A percentile compares a stretch with the other conserved stretches of the same genome.
phyloP scores from a whole-genome alignment of 2,113 vertebrate genomes.

The Potamarius usumacintae region DNA sequence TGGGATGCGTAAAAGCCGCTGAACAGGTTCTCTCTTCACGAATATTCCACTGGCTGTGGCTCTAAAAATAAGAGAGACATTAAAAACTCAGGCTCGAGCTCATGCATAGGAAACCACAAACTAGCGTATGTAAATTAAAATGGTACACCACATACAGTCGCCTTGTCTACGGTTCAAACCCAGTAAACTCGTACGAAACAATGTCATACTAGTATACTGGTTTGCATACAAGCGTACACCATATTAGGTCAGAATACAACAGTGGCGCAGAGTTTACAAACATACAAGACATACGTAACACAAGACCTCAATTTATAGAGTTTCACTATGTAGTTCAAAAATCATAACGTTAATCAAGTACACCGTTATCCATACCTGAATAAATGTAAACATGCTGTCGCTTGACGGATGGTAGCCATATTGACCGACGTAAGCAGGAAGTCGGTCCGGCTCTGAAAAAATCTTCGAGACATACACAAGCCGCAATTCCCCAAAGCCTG shows the following conservation, averaged over 20 bases:
- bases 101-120: background rate
- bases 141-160: background rate
- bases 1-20: constrained; percentile 48
- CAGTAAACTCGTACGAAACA: background rate
- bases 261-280: background rate
- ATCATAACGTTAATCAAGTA: background rate
- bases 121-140: background rate
- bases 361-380: constrained; percentile 60
- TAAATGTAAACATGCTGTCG: constrained; percentile 49
- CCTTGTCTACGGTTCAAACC: background rate
- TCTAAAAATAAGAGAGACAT: constrained; percentile 16
- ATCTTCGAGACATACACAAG: constrained; percentile 59
- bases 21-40: constrained; percentile 47
- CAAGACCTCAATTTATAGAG: background rate
- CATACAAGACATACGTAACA: background rate
- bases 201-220: background rate
- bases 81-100: background rate
- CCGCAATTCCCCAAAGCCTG: constrained; percentile 63
- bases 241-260: no score
- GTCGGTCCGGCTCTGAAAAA: constrained; percentile 53
- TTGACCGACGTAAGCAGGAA: constrained; percentile 59
- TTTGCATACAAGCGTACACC: background rate
- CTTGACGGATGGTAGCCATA: constrained; percentile 64
- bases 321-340: no score
- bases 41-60: constrained; percentile 49